These are phyloP conservation scores for Thomomys bottae DNA, from an alignment of 2,113 vertebrate genomes.

Conservation along the genomic window DNA sequence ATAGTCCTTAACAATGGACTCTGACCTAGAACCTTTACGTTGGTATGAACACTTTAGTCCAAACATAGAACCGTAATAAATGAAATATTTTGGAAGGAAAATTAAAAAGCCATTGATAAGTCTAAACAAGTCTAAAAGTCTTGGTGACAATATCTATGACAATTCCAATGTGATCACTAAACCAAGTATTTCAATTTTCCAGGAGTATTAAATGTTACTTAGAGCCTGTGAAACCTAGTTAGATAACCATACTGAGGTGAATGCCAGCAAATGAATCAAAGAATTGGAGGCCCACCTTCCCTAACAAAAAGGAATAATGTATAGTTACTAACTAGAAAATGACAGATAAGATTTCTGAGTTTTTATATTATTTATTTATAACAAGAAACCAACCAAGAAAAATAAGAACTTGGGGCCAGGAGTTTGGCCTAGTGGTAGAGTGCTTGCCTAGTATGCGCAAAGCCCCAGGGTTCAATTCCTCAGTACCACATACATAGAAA, in stretches of 20 bases:
- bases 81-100: slow-evolving; percentile 7
- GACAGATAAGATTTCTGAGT: background rate
- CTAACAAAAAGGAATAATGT: too few relatives aligned
- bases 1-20: background rate
- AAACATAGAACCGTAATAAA: background rate
- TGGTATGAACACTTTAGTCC: slow-evolving; percentile 1
- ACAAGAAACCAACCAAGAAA: background rate
- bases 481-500: too few relatives aligned
- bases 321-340: background rate
- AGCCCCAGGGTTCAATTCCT: too few relatives aligned
- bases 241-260: background rate
- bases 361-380: background rate
- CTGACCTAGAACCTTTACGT: background rate
- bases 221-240: background rate
- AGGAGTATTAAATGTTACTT: background rate
- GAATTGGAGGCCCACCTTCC: too few relatives aligned
- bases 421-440: too few relatives aligned
- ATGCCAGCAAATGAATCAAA: background rate
- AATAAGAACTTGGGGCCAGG: too few relatives aligned
- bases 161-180: background rate
- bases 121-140: background rate
- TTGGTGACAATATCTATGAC: background rate
- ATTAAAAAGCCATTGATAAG: background rate
- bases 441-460: too few relatives aligned
- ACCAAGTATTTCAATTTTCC: background rate